Percentiles rank a stretch among this genome's conserved stretches.
These are phyloP conservation scores for Rhingia campestris DNA, from an alignment of 2,888 invertebrate species.

Conservation along the genomic window DNA sequence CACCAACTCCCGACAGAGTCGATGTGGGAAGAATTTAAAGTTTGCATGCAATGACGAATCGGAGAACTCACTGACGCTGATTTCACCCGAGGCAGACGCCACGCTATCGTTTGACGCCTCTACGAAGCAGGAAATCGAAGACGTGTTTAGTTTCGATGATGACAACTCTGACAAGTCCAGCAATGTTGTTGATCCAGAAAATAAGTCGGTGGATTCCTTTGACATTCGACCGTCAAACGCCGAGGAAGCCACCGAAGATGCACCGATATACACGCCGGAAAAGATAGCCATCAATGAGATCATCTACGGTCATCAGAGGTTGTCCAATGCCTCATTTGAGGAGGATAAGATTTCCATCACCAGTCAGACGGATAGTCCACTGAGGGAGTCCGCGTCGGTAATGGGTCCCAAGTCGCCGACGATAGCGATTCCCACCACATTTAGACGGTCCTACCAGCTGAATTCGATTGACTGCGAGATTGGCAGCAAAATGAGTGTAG, in stretches of 20 bases:
- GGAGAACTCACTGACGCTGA: constrained; percentile 77
- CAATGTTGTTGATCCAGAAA: constrained; percentile 78
- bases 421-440: constrained; percentile 87
- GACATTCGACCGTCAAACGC: constrained; percentile 83
- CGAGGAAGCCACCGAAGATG: constrained; percentile 84
- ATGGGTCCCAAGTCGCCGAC: constrained; percentile 85
- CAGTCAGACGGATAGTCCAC: constrained; percentile 78
- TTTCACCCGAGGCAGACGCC: constrained; percentile 77
- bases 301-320: constrained; percentile 81
- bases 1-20: constrained; percentile 48
- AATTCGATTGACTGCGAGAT: constrained; percentile 86
- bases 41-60: constrained; percentile 76
- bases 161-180: constrained; percentile 78
- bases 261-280: constrained; percentile 82
- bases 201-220: constrained; percentile 82
- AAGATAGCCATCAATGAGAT: constrained; percentile 83
- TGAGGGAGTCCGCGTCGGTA: constrained; percentile 55
- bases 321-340: constrained; percentile 79
- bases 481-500: constrained; percentile 85
- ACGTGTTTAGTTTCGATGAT: constrained; percentile 89
- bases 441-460: constrained; percentile 82
- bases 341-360: constrained; percentile 80
- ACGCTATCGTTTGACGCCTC: constrained; percentile 76
- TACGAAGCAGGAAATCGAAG: constrained; percentile 83
- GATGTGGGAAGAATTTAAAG: constrained; percentile 59